These are phyloP conservation scores for Epirrhoe tristata DNA, from an alignment of 2,888 invertebrate species.

Conservation along the genomic window DNA sequence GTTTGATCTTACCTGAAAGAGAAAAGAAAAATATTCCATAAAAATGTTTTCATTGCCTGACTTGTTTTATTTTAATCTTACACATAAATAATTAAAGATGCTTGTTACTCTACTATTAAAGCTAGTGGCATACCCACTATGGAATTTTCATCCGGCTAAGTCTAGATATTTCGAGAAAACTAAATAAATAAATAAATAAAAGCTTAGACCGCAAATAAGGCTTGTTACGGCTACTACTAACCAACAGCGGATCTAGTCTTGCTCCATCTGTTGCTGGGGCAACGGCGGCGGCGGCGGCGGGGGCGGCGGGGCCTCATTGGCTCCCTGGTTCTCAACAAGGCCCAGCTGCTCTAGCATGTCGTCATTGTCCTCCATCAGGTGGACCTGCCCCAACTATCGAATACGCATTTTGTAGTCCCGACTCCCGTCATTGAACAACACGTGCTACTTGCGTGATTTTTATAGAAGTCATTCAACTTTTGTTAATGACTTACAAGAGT, in stretches of 20 bases:
- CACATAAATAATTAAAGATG: too few relatives aligned
- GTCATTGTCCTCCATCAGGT: conserved; percentile 79
- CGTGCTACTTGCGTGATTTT: too few relatives aligned
- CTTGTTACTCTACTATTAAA: too few relatives aligned
- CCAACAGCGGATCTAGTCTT: conserved; percentile 55
- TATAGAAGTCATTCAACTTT: too few relatives aligned
- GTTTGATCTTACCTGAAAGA: conserved; percentile 44
- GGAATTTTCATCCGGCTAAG: too few relatives aligned
- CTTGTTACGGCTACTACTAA: too few relatives aligned
- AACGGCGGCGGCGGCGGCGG: conserved; percentile 89
- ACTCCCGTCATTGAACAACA: neutral
- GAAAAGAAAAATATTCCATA: neutral
- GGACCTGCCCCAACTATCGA: conserved; percentile 62
- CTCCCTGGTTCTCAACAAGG: conserved; percentile 72
- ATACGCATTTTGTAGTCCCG: conserved; percentile 29
- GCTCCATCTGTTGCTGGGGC: conserved; percentile 88
- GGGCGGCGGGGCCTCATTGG: conserved; percentile 75
- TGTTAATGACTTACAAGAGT: too few relatives aligned
- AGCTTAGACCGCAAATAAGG: too few relatives aligned
- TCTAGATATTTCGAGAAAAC: too few relatives aligned
- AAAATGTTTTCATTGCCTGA: neutral
- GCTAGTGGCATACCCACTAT: too few relatives aligned
- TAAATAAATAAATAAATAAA: too few relatives aligned
- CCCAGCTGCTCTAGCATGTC: conserved; percentile 81
- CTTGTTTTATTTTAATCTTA: neutral